A percentile compares a stretch with the other conserved stretches of the same genome.
phyloP scores from a whole-genome alignment of 53 echinoderm and acorn worm species.

The Arbacia lixula region DNA sequence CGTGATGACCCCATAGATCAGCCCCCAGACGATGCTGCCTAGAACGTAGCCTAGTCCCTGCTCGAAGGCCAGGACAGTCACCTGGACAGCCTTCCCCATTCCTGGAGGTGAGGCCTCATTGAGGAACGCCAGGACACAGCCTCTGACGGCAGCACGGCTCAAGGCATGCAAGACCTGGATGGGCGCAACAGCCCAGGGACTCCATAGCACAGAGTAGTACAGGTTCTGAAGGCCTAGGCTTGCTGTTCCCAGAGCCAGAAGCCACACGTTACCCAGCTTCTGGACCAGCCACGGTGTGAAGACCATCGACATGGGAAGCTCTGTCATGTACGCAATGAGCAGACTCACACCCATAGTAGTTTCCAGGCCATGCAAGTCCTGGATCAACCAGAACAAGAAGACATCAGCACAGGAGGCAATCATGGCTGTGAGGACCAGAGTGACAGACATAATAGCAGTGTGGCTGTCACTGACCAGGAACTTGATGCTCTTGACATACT shows the following conservation, averaged over 20 bases:
- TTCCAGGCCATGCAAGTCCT: conserved; percentile 82
- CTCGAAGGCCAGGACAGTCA: conserved; percentile 71
- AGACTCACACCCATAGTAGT: conserved; percentile 78
- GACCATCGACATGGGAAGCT: conserved; percentile 70
- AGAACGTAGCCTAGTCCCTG: conserved; percentile 73
- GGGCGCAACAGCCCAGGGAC: conserved; percentile 87
- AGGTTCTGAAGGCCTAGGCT: conserved; percentile 69
- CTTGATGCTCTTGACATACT: conserved; percentile 62
- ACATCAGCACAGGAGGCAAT: conserved; percentile 67
- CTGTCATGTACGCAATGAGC: conserved; percentile 61
- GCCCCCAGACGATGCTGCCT: conserved; percentile 72
- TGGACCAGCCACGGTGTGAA: conserved; percentile 61
- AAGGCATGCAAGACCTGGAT: conserved; percentile 73
- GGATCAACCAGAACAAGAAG: conserved; percentile 92
- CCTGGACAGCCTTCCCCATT: conserved; percentile 61
- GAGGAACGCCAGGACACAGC: conserved; percentile 63
- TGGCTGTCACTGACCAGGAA: conserved; percentile 71
- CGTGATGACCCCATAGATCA: conserved; percentile 64
- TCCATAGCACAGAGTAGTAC: conserved; percentile 80
- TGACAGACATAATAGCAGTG: conserved; percentile 63
- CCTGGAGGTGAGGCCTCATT: conserved; percentile 59
- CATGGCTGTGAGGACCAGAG: conserved; percentile 71
- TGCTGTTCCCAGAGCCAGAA: conserved; percentile 60
- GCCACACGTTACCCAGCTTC: conserved; percentile 71
- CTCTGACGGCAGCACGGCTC: conserved; percentile 73